Percentiles rank a stretch among this genome's conserved stretches.
These are phyloP conservation scores for Holocentrus rufus DNA, from an alignment of 2,797 vertebrate species.

Conservation along the genomic window DNA sequence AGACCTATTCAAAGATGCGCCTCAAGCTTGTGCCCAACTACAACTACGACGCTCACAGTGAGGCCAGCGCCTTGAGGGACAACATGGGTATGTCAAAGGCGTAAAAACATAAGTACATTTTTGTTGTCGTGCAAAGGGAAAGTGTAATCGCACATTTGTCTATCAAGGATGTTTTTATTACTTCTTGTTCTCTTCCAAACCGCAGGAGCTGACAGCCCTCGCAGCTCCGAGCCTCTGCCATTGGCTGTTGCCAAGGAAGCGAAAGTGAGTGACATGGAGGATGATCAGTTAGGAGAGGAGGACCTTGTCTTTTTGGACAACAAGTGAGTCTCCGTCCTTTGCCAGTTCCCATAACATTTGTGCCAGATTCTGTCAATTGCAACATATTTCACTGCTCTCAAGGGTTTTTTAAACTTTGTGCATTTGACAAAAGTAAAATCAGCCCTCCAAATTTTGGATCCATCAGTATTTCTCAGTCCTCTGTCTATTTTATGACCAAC, in stretches of 20 bases:
- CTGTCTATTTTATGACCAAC: no score
- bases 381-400: neutral
- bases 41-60: constrained; percentile 87
- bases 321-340: constrained; percentile 82
- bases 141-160: neutral
- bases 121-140: no score
- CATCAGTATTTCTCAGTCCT: no score
- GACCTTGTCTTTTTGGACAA: constrained; percentile 87
- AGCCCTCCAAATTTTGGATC: no score
- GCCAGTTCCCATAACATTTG: neutral
- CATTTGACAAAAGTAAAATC: no score
- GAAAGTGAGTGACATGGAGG: constrained; percentile 94
- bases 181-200: neutral
- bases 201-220: constrained; percentile 86
- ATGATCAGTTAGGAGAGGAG: constrained; percentile 93
- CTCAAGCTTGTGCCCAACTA: constrained; percentile 95
- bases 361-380: neutral
- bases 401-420: no score
- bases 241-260: constrained; percentile 95
- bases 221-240: constrained; percentile 84
- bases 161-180: neutral
- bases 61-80: constrained; percentile 94
- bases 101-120: neutral
- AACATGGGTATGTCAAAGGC: constrained; percentile 87
- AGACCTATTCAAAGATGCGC: constrained; percentile 97